Evolutionary conservation across 2,797 vertebrate genomes (phyloP).

Genomic region (Manis crassicaudata): DNA sequence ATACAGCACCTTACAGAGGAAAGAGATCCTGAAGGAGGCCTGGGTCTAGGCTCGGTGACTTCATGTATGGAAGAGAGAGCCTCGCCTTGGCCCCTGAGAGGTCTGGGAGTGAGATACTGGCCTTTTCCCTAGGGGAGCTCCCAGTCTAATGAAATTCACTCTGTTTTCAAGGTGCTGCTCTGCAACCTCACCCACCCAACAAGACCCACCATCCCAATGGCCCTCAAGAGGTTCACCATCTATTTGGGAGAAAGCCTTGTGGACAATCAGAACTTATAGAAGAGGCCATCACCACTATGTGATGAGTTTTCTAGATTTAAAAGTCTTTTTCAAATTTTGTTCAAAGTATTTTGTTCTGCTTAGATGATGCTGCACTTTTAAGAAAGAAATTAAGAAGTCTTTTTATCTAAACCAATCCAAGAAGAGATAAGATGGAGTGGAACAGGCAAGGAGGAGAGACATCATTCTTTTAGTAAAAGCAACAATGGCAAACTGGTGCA

Average conservation of each 20-base stretch:
- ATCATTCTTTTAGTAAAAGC: background rate
- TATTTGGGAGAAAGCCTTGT: background rate
- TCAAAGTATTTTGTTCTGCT: slow-evolving; percentile 42
- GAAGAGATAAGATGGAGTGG: background rate
- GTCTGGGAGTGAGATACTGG: background rate
- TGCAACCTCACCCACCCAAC: background rate
- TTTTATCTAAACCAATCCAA: slow-evolving; percentile 21
- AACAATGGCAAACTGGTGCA: background rate
- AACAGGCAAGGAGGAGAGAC: background rate
- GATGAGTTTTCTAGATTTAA: slow-evolving; percentile 29
- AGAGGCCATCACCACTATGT: background rate
- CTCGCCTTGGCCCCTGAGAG: background rate
- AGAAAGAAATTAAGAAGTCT: background rate
- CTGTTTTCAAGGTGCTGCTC: background rate
- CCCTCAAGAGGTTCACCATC: background rate
- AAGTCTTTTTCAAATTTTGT: background rate
- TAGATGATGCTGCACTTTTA: background rate
- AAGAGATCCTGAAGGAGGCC: background rate
- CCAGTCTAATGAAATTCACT: background rate
- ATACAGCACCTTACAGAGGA: background rate
- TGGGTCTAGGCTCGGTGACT: background rate
- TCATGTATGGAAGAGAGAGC: background rate
- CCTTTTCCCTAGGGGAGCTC: background rate
- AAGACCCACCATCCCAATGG: background rate
- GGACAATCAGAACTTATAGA: background rate